Evolutionary conservation across 2,113 vertebrate genomes (phyloP).

Genomic region (Apteryx owenii): DNA sequence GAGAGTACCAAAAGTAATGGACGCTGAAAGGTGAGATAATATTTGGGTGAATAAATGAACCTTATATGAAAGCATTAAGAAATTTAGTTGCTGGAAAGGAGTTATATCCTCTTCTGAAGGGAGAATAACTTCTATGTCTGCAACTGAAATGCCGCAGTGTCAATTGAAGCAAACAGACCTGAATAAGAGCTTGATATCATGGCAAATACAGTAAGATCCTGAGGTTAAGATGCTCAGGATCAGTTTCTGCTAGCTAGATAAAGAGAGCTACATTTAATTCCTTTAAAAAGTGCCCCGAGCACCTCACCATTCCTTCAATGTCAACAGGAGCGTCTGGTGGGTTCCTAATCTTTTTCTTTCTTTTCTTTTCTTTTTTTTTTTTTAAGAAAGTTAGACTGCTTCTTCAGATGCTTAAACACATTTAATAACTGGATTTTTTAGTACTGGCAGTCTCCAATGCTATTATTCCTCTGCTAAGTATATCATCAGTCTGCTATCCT

Average conservation of each 20-base stretch:
- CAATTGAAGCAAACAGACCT: background rate
- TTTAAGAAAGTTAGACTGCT: background rate
- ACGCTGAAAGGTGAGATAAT: background rate
- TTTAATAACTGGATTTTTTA: constrained; percentile 50
- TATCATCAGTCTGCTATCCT: constrained; percentile 48
- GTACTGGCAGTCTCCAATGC: background rate
- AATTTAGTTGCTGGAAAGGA: background rate
- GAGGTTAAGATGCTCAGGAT: background rate
- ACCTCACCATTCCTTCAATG: background rate
- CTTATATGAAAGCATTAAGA: background rate
- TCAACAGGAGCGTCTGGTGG: background rate
- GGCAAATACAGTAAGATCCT: background rate
- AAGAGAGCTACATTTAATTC: background rate
- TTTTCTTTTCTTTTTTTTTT: background rate
- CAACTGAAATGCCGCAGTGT: background rate
- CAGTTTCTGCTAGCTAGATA: background rate
- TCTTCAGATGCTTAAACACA: background rate
- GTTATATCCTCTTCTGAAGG: background rate
- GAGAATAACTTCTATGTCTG: background rate
- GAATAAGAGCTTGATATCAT: background rate
- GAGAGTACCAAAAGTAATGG: background rate
- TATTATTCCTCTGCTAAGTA: constrained; percentile 40
- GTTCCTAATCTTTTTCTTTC: background rate
- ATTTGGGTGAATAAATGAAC: background rate
- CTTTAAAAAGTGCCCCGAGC: background rate